These are phyloP conservation scores for Zeugodacus cucurbitae DNA, from an alignment of 1,140 invertebrate species.

Conservation along the genomic window DNA sequence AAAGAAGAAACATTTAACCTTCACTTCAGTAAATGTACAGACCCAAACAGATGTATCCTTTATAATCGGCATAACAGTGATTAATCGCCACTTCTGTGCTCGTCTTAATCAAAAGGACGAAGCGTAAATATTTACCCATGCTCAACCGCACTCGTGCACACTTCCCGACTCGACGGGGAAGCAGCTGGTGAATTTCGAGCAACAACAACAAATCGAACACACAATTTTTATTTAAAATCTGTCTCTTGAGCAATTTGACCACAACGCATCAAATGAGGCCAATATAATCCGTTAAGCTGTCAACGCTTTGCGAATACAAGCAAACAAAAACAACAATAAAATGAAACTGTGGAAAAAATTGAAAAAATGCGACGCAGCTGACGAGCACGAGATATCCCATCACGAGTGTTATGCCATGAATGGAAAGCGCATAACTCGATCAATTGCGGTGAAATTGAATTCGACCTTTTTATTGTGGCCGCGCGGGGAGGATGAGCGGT, in stretches of 20 bases:
- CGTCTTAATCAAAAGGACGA: neutral
- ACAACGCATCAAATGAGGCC: neutral
- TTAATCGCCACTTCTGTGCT: neutral
- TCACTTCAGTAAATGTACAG: no score
- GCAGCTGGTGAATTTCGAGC: neutral
- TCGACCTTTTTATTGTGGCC: neutral
- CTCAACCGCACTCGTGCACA: neutral
- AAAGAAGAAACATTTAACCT: no score
- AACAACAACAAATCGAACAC: neutral
- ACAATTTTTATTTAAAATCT: neutral
- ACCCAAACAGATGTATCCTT: neutral
- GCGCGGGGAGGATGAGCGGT: neutral
- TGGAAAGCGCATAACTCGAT: neutral
- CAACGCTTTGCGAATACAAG: neutral
- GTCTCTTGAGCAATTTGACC: neutral
- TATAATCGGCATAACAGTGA: neutral
- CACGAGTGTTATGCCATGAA: neutral
- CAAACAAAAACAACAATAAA: neutral
- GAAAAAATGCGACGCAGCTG: neutral
- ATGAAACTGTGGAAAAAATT: neutral
- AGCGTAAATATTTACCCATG: neutral
- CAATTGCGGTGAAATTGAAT: neutral
- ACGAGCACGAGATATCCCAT: neutral
- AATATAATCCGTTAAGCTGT: constrained; percentile 8
- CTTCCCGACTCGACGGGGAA: neutral